Conservation (phyloP, 2,113 vertebrate genomes). For the Xiphorhynchus elegans region DNA sequence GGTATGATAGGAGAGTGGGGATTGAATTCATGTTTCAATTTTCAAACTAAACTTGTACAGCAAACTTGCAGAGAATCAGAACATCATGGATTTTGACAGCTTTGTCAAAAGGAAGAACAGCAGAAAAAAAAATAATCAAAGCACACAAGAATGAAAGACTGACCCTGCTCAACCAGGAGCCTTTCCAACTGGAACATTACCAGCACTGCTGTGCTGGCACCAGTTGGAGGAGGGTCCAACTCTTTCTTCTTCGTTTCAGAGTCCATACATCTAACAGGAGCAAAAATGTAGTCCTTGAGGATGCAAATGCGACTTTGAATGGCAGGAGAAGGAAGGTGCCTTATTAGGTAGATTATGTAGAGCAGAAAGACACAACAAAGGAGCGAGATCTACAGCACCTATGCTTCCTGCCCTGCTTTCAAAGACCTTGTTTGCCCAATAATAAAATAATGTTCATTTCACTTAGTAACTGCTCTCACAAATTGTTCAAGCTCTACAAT, state of each 20-base stretch:
- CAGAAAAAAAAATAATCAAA: background rate
- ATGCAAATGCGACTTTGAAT: background rate
- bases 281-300: background rate
- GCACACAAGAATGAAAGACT: background rate
- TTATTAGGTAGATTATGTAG: accelerated
- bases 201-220: background rate
- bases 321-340: background rate
- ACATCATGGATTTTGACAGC: background rate
- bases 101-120: background rate
- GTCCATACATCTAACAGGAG: background rate
- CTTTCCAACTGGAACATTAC: background rate
- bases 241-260: background rate
- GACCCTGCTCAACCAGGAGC: accelerated
- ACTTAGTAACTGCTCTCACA: background rate
- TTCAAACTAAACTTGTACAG: background rate
- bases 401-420: background rate
- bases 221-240: background rate
- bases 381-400: background rate
- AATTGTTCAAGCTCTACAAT: background rate
- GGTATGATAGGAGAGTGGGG: accelerated
- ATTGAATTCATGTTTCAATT: background rate
- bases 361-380: accelerated
- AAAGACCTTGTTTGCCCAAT: background rate
- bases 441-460: background rate
- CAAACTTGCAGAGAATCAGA: background rate